Base-by-base conservation (phyloP, 2,888 invertebrate species). In the Orthosia cruda region DNA sequence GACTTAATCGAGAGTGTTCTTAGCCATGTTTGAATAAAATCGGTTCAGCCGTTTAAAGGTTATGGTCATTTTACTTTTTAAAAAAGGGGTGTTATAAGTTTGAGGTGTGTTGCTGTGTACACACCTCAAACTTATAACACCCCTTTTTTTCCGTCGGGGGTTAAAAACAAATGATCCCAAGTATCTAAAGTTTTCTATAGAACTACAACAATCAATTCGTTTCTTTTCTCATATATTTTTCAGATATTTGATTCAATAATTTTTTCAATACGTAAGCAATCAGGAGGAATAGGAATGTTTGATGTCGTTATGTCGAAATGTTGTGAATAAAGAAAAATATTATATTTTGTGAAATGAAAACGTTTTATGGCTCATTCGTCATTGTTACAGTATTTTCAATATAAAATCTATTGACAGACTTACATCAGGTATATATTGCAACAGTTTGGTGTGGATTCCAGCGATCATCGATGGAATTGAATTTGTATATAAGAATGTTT, bases 261-360 rank as follows among this genome's bases (percentile, higher is more conserved):
- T 55, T 55, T 16, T 40, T 47, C 18, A 18, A 49, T 58, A 49
- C 11, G n/a, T 13, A 40, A 52, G 32, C 32, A 70, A 63, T 69
- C 59, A 69, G 45, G 11, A 13, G 50, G 7, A 62, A 62, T 16
- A 50, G 13, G 45, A 55, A 15, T 71, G 59, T 77, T 72, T 61
- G 16, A 77, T 61, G 71, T 64, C 3, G 5, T 40, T 18, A 50
- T n/a, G 15, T 55, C 5, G 18, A 50, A 20, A 75, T 59, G 4
- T 18, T 78, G 13, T 18, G 15, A 64, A 61, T 50, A 52, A 68
- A 26, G 5, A 32, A 32, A 20, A 20, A 47, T 23, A 23, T 52
- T 18, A n/a, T 45, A 20, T 55, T 55, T 50, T 49, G 15, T 59
- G 47, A 71, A 26, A 65, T 59, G n/a, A n/a, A n/a, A n/a, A 50